phyloP scores from a whole-genome alignment of 2,113 vertebrate species.

The Meles meles region DNA sequence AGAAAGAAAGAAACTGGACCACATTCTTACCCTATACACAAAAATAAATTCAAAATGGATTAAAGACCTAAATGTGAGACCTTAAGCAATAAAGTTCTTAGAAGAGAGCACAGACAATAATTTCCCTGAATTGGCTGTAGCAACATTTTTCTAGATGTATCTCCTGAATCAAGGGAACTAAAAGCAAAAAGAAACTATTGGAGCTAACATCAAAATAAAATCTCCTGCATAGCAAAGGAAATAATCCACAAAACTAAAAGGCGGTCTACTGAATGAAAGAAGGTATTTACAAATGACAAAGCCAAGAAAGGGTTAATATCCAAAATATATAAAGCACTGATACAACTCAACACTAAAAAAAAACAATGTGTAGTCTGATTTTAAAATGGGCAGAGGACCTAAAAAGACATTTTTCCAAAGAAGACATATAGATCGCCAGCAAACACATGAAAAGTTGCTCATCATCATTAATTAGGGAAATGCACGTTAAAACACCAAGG shows the following conservation, averaged over 20 bases:
- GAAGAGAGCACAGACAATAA: neutral
- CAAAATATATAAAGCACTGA: neutral
- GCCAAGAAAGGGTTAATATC: neutral
- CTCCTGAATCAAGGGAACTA: neutral
- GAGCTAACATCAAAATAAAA: neutral
- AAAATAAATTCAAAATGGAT: neutral
- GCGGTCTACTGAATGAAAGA: neutral
- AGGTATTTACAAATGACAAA: neutral
- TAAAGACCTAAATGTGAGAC: neutral
- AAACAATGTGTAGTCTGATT: neutral
- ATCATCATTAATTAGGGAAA: neutral
- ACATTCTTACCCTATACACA: neutral
- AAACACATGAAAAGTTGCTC: neutral
- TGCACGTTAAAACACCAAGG: neutral
- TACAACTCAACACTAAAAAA: neutral
- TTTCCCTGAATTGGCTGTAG: neutral
- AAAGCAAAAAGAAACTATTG: neutral
- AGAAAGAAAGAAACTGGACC: neutral
- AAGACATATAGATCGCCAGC: neutral
- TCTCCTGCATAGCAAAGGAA: neutral
- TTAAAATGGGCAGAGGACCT: neutral
- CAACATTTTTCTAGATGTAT: neutral
- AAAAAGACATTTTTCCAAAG: neutral
- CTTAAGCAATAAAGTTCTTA: neutral
- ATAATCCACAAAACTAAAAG: neutral